A percentile compares a stretch with the other conserved stretches of the same genome.
These are phyloP conservation scores for Lepilemur septentrionalis DNA, from an alignment of 2,797 vertebrate genomes.

Conservation along the genomic window DNA sequence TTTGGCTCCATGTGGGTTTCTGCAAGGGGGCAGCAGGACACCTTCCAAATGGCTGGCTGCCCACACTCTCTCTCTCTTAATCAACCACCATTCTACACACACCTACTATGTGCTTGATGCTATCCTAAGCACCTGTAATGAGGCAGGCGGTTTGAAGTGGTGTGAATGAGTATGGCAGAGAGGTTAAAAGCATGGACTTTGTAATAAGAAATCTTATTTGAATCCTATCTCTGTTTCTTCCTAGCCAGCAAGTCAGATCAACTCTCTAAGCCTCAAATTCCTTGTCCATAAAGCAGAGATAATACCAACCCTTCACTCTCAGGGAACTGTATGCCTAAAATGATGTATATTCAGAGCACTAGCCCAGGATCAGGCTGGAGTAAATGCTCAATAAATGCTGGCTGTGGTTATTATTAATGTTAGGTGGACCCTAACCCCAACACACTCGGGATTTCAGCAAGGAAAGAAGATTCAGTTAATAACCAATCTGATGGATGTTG, in stretches of 20 bases:
- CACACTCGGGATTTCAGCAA: not conserved
- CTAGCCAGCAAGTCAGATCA: not conserved
- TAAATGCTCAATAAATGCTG: not conserved
- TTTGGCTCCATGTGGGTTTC: constrained; percentile 20
- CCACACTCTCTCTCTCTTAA: not conserved
- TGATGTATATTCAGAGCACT: not conserved
- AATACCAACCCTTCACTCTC: not conserved
- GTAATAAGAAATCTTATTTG: not conserved
- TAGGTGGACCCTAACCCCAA: not conserved
- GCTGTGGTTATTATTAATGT: not conserved
- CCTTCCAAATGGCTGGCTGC: not conserved
- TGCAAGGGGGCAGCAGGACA: constrained; percentile 2
- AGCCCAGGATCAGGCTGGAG: not conserved
- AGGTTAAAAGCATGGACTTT: not conserved
- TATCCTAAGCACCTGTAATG: not conserved
- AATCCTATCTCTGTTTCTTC: not conserved
- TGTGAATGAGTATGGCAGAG: not conserved
- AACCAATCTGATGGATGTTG: not conserved
- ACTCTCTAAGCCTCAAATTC: not conserved
- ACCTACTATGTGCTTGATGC: not conserved
- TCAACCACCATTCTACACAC: not conserved
- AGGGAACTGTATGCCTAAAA: not conserved
- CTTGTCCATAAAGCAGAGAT: not conserved
- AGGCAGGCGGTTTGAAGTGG: not conserved
- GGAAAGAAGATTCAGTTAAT: not conserved